phyloP scores from a whole-genome alignment of 1,140 invertebrate species.

The Drosophila ambigua region DNA sequence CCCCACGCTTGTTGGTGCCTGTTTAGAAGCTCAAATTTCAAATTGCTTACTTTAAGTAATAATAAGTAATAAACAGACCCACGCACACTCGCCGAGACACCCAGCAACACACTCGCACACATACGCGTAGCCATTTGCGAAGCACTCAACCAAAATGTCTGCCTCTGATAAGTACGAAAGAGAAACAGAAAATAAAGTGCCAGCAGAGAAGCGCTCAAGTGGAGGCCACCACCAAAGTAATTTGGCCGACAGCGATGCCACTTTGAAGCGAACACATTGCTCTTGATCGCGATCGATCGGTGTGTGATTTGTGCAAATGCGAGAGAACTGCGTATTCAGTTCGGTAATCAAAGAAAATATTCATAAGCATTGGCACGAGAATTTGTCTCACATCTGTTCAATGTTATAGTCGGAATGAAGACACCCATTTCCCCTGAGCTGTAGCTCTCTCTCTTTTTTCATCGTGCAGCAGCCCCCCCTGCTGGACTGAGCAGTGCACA shows the following conservation, averaged over 20 bases:
- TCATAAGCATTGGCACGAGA: too few relatives aligned
- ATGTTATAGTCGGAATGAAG: too few relatives aligned
- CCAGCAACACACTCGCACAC: constrained; percentile 1
- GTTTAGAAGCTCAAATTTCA: constrained; percentile 70
- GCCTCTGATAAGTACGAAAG: constrained; percentile 43
- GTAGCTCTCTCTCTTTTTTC: too few relatives aligned
- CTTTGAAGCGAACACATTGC: too few relatives aligned
- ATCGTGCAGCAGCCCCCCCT: too few relatives aligned
- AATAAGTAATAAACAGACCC: constrained; percentile 68
- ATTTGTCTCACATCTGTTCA: too few relatives aligned
- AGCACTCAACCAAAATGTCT: constrained; percentile 67
- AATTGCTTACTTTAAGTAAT: constrained; percentile 80
- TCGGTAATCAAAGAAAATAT: too few relatives aligned
- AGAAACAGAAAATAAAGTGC: constrained; percentile 47
- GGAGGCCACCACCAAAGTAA: background rate
- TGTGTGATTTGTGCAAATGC: too few relatives aligned
- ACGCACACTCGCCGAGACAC: constrained; percentile 14
- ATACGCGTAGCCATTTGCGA: constrained; percentile 1
- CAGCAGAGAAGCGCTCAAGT: constrained; percentile 43
- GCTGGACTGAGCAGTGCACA: too few relatives aligned
- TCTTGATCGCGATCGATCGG: too few relatives aligned
- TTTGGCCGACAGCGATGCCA: background rate
- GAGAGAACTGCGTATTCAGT: too few relatives aligned
- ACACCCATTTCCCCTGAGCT: too few relatives aligned
- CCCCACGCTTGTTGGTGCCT: constrained; percentile 32